Conservation (phyloP, 2,797 vertebrate genomes). For the Falco naumanni region DNA sequence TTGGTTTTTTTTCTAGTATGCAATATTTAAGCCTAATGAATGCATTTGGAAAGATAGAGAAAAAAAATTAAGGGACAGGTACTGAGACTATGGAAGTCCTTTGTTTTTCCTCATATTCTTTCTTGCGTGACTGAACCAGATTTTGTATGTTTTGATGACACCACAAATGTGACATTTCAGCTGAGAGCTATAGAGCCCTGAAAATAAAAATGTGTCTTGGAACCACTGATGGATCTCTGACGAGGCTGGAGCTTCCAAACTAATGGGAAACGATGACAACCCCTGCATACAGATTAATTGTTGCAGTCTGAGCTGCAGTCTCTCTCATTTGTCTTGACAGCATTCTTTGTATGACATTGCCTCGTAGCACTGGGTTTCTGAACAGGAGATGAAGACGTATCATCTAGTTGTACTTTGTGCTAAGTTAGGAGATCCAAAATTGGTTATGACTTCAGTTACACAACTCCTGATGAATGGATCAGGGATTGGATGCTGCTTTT, state of each 20-base stretch:
- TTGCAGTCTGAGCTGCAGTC: neutral
- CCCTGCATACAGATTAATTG: neutral
- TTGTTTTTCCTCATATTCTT: neutral
- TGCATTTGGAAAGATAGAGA: neutral
- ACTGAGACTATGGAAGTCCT: neutral
- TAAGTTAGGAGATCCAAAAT: neutral
- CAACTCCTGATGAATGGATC: neutral
- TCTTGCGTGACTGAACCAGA: neutral
- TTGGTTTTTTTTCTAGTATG: neutral
- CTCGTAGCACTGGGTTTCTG: neutral
- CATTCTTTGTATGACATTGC: neutral
- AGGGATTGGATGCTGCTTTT: neutral
- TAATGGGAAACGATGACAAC: neutral
- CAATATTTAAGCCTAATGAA: neutral
- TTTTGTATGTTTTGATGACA: conserved; percentile 11
- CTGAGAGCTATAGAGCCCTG: conserved; percentile 16
- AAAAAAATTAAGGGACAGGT: neutral
- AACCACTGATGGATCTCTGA: conserved; percentile 23
- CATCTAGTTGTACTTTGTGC: neutral
- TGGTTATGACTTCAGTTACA: fast-evolving
- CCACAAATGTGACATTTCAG: conserved; percentile 36
- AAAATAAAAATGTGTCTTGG: neutral
- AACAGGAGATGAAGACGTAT: neutral
- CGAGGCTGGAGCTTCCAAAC: neutral
- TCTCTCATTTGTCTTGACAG: neutral